These are phyloP conservation scores for Platanista minor DNA, from an alignment of 2,113 vertebrate species.

Conservation along the genomic window DNA sequence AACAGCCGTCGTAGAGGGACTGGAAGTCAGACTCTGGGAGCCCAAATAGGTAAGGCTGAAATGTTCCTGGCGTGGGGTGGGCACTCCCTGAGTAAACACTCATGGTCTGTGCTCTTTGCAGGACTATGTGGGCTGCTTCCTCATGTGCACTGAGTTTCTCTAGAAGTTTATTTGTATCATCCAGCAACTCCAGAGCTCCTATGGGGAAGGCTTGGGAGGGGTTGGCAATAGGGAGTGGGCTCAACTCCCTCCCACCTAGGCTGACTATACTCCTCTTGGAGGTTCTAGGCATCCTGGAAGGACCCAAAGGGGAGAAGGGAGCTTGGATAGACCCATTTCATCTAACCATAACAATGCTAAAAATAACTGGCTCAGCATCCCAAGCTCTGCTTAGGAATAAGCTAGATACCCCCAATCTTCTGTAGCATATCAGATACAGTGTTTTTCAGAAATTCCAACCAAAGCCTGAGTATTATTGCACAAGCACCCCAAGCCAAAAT, in stretches of 20 bases:
- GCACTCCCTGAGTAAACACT: not conserved
- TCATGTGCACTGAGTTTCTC: not conserved
- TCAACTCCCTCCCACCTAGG: rapidly evolving
- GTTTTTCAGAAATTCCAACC: not conserved
- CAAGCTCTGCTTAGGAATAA: not conserved
- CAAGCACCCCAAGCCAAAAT: not conserved
- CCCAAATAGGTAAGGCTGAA: not conserved
- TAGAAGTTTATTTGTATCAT: not conserved
- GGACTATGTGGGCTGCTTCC: not conserved
- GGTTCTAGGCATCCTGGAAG: not conserved
- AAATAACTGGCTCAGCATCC: not conserved
- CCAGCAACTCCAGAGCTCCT: not conserved
- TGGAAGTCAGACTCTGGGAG: not conserved
- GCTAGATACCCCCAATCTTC: not conserved
- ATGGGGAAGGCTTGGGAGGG: not conserved
- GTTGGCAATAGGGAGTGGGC: not conserved
- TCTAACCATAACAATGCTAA: not conserved
- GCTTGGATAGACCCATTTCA: not conserved
- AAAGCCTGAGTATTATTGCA: not conserved
- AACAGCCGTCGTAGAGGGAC: not conserved
- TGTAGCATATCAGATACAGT: not conserved
- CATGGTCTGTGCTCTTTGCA: not conserved
- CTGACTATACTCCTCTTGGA: not conserved
- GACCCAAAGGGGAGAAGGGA: not conserved
- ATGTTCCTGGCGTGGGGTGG: not conserved